These are phyloP conservation scores for Colostygia pectinataria DNA, from an alignment of 2,888 invertebrate genomes.

Conservation along the genomic window DNA sequence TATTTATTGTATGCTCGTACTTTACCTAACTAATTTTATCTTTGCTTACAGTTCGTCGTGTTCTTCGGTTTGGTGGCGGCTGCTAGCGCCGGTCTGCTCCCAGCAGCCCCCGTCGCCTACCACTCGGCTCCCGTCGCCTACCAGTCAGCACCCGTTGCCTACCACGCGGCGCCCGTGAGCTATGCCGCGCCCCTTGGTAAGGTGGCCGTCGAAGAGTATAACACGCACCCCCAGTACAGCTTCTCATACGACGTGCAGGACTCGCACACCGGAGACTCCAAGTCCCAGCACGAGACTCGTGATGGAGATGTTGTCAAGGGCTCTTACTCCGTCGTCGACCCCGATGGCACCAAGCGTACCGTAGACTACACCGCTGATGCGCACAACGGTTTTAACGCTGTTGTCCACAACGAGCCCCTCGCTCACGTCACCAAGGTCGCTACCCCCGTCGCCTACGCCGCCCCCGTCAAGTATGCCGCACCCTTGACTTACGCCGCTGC, in stretches of 20 bases:
- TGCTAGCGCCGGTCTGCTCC: slow-evolving; percentile 43
- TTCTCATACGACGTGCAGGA: slow-evolving; percentile 83
- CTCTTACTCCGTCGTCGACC: slow-evolving; percentile 80
- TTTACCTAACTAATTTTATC: slow-evolving; percentile 17
- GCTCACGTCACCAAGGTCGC: slow-evolving; percentile 50
- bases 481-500: slow-evolving; percentile 66
- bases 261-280: slow-evolving; percentile 75
- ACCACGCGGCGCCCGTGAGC: slow-evolving; percentile 47
- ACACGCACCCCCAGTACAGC: slow-evolving; percentile 67
- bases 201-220: slow-evolving; percentile 58
- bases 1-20: too few relatives aligned
- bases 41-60: slow-evolving; percentile 38
- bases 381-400: slow-evolving; percentile 82
- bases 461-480: slow-evolving; percentile 50
- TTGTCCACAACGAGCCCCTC: slow-evolving; percentile 73
- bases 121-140: slow-evolving; percentile 40
- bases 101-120: slow-evolving; percentile 33
- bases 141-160: slow-evolving; percentile 50
- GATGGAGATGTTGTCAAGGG: slow-evolving; percentile 76
- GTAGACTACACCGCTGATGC: slow-evolving; percentile 78
- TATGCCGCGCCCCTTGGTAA: slow-evolving; percentile 48
- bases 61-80: slow-evolving; percentile 39
- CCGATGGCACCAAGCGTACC: slow-evolving; percentile 81
- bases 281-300: slow-evolving; percentile 72
- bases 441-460: slow-evolving; percentile 51